These are phyloP conservation scores for Antheraea mylitta DNA, from an alignment of 1,140 invertebrate genomes.

Conservation along the genomic window DNA sequence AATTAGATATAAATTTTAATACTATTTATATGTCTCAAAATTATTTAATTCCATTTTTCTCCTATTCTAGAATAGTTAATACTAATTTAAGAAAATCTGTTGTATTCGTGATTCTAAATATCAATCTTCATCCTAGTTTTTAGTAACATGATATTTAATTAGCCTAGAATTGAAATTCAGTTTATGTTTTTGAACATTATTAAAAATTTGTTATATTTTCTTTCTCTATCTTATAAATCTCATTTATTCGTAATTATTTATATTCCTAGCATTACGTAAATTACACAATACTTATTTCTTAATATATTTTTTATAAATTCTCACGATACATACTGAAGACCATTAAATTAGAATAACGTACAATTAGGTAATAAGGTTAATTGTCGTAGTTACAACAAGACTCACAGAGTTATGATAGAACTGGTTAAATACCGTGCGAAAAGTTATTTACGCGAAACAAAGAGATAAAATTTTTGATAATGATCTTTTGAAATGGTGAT, in stretches of 20 bases:
- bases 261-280: neutral
- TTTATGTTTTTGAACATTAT: neutral
- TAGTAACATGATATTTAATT: no score
- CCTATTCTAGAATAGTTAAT: no score
- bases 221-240: neutral
- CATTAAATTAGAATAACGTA: neutral
- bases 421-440: conserved; percentile 12
- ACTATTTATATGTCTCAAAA: no score
- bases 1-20: no score
- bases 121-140: no score
- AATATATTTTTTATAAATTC: conserved; percentile 4
- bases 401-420: conserved; percentile 10
- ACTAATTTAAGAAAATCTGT: no score
- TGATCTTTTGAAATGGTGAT: conserved; percentile 2
- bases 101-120: no score
- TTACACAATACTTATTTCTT: neutral
- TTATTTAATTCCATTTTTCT: no score
- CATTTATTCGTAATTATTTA: neutral
- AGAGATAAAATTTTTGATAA: conserved; percentile 9
- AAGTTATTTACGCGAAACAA: conserved; percentile 7
- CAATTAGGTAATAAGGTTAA: conserved; percentile 18
- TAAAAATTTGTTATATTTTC: neutral
- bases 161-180: no score
- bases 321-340: neutral
- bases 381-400: neutral